Conservation (phyloP, 2,113 vertebrate genomes). For the Lamprotornis superbus region DNA sequence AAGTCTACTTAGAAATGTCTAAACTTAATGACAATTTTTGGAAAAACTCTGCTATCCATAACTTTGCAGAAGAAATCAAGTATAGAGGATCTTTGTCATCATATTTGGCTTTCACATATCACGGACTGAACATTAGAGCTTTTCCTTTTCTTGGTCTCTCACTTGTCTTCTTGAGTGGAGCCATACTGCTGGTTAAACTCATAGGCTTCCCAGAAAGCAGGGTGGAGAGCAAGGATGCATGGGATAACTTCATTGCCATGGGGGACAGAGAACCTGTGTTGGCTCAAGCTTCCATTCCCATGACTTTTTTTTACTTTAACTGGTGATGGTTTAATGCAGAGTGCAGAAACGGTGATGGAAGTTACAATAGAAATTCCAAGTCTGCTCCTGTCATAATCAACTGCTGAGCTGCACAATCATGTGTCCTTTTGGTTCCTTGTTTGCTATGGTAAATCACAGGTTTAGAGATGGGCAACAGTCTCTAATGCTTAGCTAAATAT, state of each 20-base stretch:
- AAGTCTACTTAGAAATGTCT: not conserved
- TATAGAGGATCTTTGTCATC: not conserved
- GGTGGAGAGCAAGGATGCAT: not conserved
- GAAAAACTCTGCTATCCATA: not conserved
- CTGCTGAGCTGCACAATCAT: not conserved
- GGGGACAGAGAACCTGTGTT: not conserved
- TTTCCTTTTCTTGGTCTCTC: not conserved
- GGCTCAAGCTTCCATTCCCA: not conserved
- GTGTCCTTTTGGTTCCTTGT: not conserved
- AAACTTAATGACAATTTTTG: not conserved
- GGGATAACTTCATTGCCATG: not conserved
- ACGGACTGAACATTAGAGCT: not conserved
- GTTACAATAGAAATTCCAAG: not conserved
- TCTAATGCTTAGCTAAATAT: not conserved
- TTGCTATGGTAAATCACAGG: not conserved
- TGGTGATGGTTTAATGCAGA: not conserved
- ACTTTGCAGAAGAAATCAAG: not conserved
- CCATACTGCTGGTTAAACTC: not conserved
- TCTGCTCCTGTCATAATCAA: not conserved
- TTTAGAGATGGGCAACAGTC: not conserved
- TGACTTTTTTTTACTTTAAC: not conserved
- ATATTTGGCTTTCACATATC: not conserved
- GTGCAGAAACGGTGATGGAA: not conserved
- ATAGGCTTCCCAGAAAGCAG: not conserved
- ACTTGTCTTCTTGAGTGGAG: not conserved